phyloP scores from a whole-genome alignment of 2,797 vertebrate genomes.

The Sus cebifrons region DNA sequence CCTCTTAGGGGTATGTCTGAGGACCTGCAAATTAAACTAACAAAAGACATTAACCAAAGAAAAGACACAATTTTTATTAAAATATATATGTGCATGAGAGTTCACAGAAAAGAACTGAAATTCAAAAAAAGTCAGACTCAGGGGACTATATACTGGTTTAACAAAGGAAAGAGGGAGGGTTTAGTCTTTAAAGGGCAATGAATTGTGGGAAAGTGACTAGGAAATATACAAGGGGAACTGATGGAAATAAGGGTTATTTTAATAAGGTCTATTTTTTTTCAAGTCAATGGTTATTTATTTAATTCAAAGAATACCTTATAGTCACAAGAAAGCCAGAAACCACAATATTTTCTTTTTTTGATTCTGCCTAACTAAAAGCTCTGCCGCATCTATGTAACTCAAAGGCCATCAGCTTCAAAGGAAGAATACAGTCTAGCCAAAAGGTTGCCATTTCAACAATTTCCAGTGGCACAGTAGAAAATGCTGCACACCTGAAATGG shows the following conservation, averaged over 20 bases:
- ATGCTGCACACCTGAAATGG: too few species aligned
- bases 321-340: too few species aligned
- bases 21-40: slow-evolving; percentile 34
- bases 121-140: not conserved
- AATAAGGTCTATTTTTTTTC: not conserved
- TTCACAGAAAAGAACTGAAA: not conserved
- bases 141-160: not conserved
- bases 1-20: not conserved
- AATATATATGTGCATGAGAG: not conserved
- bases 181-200: not conserved
- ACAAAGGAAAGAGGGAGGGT: not conserved
- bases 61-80: not conserved
- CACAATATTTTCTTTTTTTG: too few species aligned
- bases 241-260: too few species aligned
- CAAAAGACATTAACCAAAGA: not conserved
- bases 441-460: too few species aligned
- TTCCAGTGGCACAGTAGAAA: too few species aligned
- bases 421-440: too few species aligned
- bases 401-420: too few species aligned
- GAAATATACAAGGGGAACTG: not conserved
- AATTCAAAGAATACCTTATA: too few species aligned
- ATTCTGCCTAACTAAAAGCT: too few species aligned
- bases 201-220: not conserved
- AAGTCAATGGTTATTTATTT: too few species aligned
- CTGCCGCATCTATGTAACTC: too few species aligned